These are phyloP conservation scores for Manis crassicaudata DNA, from an alignment of 2,797 vertebrate species.

Conservation along the genomic window DNA sequence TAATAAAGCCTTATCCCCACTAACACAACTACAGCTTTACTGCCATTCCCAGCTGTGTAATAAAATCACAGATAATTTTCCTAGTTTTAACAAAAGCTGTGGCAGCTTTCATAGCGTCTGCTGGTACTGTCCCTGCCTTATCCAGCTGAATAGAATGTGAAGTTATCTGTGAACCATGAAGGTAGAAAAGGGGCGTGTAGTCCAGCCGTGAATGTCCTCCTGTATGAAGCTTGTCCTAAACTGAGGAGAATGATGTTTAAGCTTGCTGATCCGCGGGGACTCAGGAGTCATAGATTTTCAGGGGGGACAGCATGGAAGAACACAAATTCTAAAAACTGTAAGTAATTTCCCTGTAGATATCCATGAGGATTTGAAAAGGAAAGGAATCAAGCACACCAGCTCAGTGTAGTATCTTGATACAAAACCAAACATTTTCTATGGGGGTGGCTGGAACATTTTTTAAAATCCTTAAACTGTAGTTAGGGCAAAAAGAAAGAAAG, in stretches of 20 bases:
- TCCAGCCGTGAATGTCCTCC: background rate
- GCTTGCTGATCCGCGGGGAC: background rate
- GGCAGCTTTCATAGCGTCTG: background rate
- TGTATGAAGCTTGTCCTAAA: background rate
- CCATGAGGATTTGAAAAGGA: background rate
- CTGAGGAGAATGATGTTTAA: background rate
- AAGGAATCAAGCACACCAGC: background rate
- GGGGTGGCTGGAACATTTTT: background rate
- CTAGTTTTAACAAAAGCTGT: background rate
- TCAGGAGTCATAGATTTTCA: background rate
- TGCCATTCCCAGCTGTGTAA: background rate
- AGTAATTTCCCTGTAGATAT: background rate
- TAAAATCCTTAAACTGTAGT: background rate
- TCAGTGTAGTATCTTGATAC: background rate
- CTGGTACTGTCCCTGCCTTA: background rate
- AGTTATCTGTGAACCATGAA: background rate
- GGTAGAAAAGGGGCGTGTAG: background rate
- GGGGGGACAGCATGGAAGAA: background rate
- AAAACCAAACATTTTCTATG: background rate
- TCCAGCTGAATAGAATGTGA: background rate
- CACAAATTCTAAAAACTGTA: background rate
- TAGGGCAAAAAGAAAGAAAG: background rate
- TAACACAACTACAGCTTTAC: background rate
- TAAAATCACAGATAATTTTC: constrained; percentile 9
- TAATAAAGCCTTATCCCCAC: background rate